A percentile compares a stretch with the other conserved stretches of the same genome.
Evolutionary conservation across 2,113 vertebrate species (phyloP).

Genomic region (Leptobrachium ailaonicum): DNA sequence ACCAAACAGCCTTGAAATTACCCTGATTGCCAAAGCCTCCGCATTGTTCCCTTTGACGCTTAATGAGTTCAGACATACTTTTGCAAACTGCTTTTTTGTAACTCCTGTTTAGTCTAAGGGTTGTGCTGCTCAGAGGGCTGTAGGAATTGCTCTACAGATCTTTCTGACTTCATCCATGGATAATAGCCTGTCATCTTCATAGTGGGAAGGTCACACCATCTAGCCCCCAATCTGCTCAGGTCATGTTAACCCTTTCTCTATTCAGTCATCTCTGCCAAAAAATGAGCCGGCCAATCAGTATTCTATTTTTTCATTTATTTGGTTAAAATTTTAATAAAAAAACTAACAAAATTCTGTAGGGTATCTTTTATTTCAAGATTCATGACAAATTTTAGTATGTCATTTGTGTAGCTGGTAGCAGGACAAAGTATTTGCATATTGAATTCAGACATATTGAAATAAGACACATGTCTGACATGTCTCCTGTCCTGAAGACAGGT

Average conservation of each 20-base stretch:
- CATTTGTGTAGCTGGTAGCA: too few relatives aligned
- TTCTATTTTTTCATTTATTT: too few relatives aligned
- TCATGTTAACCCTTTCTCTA: constrained; percentile 8
- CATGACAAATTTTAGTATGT: too few relatives aligned
- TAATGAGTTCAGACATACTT: constrained; percentile 34
- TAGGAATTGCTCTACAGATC: constrained; percentile 28
- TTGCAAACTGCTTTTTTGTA: constrained; percentile 5
- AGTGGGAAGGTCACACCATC: constrained; percentile 12
- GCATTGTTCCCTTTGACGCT: constrained; percentile 35
- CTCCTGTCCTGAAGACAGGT: too few relatives aligned
- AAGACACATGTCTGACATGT: too few relatives aligned
- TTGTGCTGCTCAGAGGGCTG: constrained; percentile 25
- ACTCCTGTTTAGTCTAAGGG: constrained; percentile 37
- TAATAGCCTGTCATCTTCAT: constrained; percentile 44
- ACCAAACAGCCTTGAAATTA: constrained; percentile 43
- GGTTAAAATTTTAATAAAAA: too few relatives aligned
- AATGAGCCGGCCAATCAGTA: too few relatives aligned
- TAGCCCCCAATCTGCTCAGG: background rate
- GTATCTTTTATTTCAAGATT: too few relatives aligned
- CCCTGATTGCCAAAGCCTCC: constrained; percentile 12
- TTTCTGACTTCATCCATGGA: constrained; percentile 30
- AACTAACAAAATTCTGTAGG: too few relatives aligned
- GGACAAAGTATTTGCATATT: too few relatives aligned
- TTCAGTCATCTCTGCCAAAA: too few relatives aligned
- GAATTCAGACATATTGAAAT: too few relatives aligned